Conservation (phyloP, 2,113 vertebrate genomes). For the Panurus biarmicus region DNA sequence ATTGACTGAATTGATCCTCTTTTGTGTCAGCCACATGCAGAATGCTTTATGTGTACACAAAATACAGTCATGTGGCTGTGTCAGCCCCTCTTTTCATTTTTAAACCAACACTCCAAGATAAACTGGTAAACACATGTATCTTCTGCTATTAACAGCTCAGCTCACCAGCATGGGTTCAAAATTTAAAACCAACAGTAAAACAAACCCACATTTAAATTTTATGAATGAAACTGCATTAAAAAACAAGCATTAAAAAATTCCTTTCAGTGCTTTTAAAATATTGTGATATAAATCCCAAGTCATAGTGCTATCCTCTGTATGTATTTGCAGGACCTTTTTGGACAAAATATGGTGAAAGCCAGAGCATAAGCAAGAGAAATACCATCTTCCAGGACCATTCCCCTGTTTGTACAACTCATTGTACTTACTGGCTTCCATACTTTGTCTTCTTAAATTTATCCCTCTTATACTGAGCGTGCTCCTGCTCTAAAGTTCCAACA, state of each 20-base stretch:
- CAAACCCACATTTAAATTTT: neutral
- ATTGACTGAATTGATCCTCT: neutral
- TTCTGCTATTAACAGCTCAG: neutral
- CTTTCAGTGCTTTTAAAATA: neutral
- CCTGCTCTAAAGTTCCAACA: conserved; percentile 87
- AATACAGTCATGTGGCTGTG: neutral
- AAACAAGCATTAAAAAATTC: neutral
- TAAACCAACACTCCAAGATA: neutral
- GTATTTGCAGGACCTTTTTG: neutral
- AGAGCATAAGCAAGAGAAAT: neutral
- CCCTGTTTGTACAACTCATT: neutral
- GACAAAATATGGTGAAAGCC: neutral
- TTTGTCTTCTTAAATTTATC: conserved; percentile 97
- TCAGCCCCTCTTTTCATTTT: neutral
- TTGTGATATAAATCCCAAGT: neutral
- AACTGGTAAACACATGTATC: neutral
- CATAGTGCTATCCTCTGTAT: neutral
- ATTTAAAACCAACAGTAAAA: neutral
- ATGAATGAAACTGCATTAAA: neutral
- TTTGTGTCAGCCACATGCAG: neutral
- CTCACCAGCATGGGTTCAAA: neutral
- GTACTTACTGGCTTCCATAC: conserved; percentile 95
- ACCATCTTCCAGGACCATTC: neutral
- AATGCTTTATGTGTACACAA: neutral
- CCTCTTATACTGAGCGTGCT: conserved; percentile 90